Evolutionary conservation across 2,888 invertebrate genomes (phyloP), one percentile per base, ranked within the genome.

Genomic region (Lithodes maja): DNA sequence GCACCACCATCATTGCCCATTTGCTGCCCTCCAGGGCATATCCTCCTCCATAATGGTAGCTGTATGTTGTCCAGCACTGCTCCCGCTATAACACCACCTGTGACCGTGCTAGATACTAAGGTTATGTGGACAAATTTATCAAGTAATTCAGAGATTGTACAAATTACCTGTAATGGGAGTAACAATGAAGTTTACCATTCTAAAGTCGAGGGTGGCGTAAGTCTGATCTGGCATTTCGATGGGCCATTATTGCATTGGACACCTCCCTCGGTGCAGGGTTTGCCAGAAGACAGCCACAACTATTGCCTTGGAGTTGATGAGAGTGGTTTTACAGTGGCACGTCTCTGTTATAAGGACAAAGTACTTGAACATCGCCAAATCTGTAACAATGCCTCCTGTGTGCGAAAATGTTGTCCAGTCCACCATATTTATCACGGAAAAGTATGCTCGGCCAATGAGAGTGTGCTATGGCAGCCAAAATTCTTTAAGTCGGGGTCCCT

Each of bases 331-430:
- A 61, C 61, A 7, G 61, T 61, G 61, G 91, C 82, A 9, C 61
- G 69, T 3, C n/a, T 89, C 17, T 91, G 91, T 49, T 84, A 80
- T 78, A 52, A 69, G 75, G 86, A 89, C 78, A 83, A 68, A 5
- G 2, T 52, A n/a, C 12, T 33, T 2, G 89, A 89, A 3, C 87
- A 91, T 71, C 50, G 53, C 5, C 80, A 78, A 3, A 54, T 54
- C 53, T 91, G 91, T 52, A 33, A 52, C 9, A 78, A 85, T 49
- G 61, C 33, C 49, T 79, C 87, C 15, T 91, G 91, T 33, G 87
- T 91, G 49, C 86, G 91, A 17, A 91, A 91, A 80, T 91, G 91
- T 69, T 91, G 91, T 75, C 85, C 82, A 17, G 12, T 54, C 9
- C 50, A 71, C 33, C 15, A 55, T 3, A 53, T 83, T 3, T 77